phyloP scores from a whole-genome alignment of 1,140 invertebrate genomes.

The Drosophila parvula region DNA sequence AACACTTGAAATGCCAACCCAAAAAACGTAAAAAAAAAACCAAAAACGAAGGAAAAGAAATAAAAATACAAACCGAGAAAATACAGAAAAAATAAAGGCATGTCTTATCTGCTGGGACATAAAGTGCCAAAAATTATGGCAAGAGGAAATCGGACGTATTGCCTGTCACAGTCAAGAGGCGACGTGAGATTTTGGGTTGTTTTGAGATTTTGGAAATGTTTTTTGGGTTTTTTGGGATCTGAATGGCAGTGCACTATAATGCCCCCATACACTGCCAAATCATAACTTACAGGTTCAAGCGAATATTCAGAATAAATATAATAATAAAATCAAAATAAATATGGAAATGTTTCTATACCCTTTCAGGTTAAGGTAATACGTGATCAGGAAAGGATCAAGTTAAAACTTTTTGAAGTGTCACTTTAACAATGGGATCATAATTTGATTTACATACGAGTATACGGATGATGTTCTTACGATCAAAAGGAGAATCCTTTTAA shows the following conservation, averaged over 20 bases:
- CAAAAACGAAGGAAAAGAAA: conserved; percentile 11
- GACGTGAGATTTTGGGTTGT: conserved; percentile 12
- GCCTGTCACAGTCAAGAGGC: conserved; percentile 35
- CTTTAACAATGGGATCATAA: too few species aligned
- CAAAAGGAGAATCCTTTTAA: too few species aligned
- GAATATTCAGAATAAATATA: neutral
- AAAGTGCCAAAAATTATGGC: conserved; percentile 81
- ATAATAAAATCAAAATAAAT: too few species aligned
- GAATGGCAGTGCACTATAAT: neutral
- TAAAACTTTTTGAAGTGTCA: too few species aligned
- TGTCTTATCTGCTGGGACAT: conserved; percentile 69
- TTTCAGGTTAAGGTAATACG: too few species aligned
- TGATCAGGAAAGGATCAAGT: too few species aligned
- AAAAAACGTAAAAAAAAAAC: conserved; percentile 22
- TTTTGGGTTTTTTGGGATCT: neutral
- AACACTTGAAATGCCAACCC: conserved; percentile 60
- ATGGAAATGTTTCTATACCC: too few species aligned
- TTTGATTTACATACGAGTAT: too few species aligned
- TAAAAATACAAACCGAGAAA: conserved; percentile 38
- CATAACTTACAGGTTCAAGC: neutral
- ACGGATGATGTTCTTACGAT: too few species aligned
- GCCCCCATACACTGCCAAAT: neutral
- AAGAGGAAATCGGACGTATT: conserved; percentile 60
- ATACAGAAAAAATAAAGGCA: conserved; percentile 26
- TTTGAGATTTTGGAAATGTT: neutral